phyloP scores from a whole-genome alignment of 2,797 vertebrate species.

The Mormyrus hasselquistii region DNA sequence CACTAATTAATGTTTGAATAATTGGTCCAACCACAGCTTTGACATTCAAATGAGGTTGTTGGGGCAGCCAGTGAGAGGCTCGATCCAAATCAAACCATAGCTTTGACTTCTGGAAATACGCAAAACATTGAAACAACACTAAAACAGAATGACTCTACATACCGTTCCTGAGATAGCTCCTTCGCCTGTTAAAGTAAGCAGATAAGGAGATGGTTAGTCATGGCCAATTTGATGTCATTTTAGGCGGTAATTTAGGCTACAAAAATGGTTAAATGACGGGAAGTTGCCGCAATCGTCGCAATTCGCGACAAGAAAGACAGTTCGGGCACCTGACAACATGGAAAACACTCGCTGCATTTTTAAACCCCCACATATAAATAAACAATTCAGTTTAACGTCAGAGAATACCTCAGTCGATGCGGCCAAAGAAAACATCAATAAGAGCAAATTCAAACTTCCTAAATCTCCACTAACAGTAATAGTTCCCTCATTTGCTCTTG shows the following conservation, averaged over 20 bases:
- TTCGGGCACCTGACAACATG: not conserved
- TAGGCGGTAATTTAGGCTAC: not conserved
- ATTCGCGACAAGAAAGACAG: not conserved
- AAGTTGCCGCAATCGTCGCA: not conserved
- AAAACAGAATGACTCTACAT: constrained; percentile 33
- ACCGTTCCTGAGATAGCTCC: constrained; percentile 50
- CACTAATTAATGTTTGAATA: not conserved
- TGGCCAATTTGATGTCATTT: not conserved
- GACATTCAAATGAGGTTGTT: not conserved
- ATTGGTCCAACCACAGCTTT: not conserved
- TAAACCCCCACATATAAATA: not conserved
- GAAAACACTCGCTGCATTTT: not conserved
- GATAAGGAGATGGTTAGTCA: constrained; percentile 22
- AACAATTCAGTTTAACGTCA: not conserved
- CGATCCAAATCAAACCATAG: not conserved
- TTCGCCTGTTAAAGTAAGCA: constrained; percentile 52
- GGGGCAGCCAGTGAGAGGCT: not conserved
- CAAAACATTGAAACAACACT: constrained; percentile 42
- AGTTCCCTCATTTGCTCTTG: not conserved
- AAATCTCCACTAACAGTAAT: not conserved
- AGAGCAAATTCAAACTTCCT: not conserved
- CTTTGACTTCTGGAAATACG: not conserved
- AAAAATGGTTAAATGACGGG: not conserved
- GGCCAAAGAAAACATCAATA: not conserved
- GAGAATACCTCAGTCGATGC: not conserved